These are phyloP conservation scores for Caranx melampygus DNA, from an alignment of 2,113 vertebrate genomes.

Conservation along the genomic window DNA sequence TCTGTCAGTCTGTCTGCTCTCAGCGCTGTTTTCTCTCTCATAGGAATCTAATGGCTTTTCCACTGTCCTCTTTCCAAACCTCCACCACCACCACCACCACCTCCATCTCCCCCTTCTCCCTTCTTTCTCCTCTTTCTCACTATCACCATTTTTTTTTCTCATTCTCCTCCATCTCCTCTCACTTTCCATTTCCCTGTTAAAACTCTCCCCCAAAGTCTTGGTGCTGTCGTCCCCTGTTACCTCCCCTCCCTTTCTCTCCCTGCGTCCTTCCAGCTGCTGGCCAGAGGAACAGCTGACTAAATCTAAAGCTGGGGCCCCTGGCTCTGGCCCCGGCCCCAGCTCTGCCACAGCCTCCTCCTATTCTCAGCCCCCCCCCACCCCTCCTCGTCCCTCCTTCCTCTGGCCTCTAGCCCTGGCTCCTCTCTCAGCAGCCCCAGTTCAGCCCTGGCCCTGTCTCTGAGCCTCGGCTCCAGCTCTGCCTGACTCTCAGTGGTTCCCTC, in stretches of 20 bases:
- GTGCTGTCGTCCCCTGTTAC: conserved; percentile 44
- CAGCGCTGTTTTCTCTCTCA: conserved; percentile 74
- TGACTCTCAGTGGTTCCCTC: conserved; percentile 70
- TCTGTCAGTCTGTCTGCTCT: conserved; percentile 79
- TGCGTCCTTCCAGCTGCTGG: conserved; percentile 76
- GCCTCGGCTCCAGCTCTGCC: conserved; percentile 71
- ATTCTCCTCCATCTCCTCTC: conserved; percentile 59
- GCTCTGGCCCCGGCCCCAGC: conserved; percentile 62
- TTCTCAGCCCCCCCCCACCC: conserved; percentile 52
- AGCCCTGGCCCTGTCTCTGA: conserved; percentile 72
- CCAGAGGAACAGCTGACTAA: conserved; percentile 84
- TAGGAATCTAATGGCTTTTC: conserved; percentile 82
- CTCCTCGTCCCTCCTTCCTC: conserved; percentile 52
- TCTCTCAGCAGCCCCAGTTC: conserved; percentile 71
- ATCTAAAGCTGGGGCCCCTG: conserved; percentile 78
- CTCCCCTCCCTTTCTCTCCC: conserved; percentile 51
- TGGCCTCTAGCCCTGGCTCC: conserved; percentile 78
- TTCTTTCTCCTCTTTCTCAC: conserved; percentile 24
- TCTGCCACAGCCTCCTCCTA: conserved; percentile 62
- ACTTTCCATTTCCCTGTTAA: conserved; percentile 58
- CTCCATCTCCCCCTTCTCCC: conserved; percentile 22
- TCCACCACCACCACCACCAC: conserved; percentile 58
- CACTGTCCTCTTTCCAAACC: conserved; percentile 78
- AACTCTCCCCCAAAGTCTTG: conserved; percentile 46
- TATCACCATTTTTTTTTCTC: conserved; percentile 36